Conservation (phyloP, 2,888 invertebrate genomes). For the Eulithis testata region DNA sequence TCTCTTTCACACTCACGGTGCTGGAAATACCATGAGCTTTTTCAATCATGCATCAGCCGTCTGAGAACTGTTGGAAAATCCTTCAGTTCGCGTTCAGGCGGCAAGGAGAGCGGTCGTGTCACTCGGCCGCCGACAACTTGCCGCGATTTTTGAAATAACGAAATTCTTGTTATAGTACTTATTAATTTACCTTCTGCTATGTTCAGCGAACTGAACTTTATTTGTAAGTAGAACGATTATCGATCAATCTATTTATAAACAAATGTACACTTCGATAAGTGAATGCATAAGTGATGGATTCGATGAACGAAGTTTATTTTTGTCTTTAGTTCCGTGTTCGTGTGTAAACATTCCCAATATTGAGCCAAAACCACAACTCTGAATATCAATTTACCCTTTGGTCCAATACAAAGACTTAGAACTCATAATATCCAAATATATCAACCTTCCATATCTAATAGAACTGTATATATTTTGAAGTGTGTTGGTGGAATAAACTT, state of each 20-base stretch:
- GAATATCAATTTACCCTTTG: constrained; percentile 54
- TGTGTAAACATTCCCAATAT: constrained; percentile 43
- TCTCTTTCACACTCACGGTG: constrained; percentile 60
- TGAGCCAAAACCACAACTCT: constrained; percentile 38
- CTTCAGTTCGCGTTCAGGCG: constrained; percentile 79
- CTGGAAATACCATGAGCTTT: constrained; percentile 62
- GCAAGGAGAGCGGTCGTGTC: constrained; percentile 67
- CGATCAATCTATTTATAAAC: constrained; percentile 33
- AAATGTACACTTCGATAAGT: constrained; percentile 50
- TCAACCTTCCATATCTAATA: constrained; percentile 58
- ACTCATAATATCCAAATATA: constrained; percentile 51
- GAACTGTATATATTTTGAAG: constrained; percentile 48
- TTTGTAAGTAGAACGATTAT: constrained; percentile 33
- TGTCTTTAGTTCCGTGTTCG: constrained; percentile 52
- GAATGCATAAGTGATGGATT: constrained; percentile 60
- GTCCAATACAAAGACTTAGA: constrained; percentile 78
- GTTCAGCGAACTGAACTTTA: constrained; percentile 20
- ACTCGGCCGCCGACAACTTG: constrained; percentile 54
- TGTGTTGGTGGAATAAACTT: constrained; percentile 53
- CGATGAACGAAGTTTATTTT: constrained; percentile 64
- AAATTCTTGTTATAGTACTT: constrained; percentile 54
- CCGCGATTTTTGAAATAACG: constrained; percentile 59
- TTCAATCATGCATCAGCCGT: constrained; percentile 54
- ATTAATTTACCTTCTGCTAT: constrained; percentile 20
- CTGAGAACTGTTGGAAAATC: constrained; percentile 56